Evolutionary conservation across 2,113 vertebrate species (phyloP).

Genomic region (Coturnix japonica): DNA sequence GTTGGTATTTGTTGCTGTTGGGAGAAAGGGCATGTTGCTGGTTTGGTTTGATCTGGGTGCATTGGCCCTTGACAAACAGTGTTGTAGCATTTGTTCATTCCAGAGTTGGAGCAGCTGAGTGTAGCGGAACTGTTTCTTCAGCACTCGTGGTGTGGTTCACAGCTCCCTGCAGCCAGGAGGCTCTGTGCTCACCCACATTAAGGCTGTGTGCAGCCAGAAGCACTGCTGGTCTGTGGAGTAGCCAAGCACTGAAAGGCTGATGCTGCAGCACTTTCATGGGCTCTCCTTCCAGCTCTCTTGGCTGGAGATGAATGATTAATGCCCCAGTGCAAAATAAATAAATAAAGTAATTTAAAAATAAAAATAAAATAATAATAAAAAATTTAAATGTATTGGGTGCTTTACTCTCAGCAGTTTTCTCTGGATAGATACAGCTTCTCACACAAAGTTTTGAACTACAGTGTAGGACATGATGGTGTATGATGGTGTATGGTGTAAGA

Average conservation of each 20-base stretch:
- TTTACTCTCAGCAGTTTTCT: background rate
- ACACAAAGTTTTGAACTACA: background rate
- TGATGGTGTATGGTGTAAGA: too few relatives aligned
- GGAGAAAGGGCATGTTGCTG: background rate
- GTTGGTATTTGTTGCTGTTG: background rate
- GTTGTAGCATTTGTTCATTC: background rate
- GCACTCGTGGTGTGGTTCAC: background rate
- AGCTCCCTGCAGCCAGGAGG: background rate
- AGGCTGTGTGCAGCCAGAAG: background rate
- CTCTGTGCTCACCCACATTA: background rate
- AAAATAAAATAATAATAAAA: too few relatives aligned
- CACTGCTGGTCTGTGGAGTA: background rate
- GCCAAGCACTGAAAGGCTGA: background rate
- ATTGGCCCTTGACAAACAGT: background rate
- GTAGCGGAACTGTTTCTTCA: background rate
- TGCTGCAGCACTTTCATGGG: background rate
- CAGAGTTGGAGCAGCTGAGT: background rate
- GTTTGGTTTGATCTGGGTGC: background rate
- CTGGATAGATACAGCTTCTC: background rate
- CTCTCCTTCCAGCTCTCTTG: background rate
- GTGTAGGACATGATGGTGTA: background rate
- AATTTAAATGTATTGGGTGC: background rate
- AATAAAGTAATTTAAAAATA: too few relatives aligned
- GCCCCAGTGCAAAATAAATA: background rate
- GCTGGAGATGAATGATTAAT: background rate